phyloP scores from a whole-genome alignment of 2,888 invertebrate genomes.

The Andricus curvator region DNA sequence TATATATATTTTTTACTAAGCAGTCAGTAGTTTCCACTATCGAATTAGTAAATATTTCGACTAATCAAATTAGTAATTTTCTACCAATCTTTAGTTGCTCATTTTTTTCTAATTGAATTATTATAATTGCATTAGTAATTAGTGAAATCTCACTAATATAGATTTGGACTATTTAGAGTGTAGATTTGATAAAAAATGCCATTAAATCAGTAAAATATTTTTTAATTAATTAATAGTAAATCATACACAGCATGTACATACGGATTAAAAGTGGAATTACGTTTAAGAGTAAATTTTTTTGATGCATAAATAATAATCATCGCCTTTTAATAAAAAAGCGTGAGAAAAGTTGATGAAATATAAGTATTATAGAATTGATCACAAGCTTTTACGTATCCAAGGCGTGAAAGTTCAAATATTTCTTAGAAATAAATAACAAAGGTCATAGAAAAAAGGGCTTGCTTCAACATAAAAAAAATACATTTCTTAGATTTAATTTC shows the following conservation, averaged over 20 bases:
- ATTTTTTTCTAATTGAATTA: no score
- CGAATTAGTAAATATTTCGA: no score
- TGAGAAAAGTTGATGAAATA: not conserved
- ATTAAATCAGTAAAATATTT: no score
- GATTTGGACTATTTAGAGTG: no score
- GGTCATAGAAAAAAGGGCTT: not conserved
- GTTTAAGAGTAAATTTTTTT: not conserved
- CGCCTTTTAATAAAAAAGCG: not conserved
- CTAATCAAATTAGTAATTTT: no score
- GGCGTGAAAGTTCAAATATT: slow-evolving; percentile 10
- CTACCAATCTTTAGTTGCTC: no score
- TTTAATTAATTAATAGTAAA: not conserved
- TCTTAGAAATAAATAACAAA: not conserved
- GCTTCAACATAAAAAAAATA: not conserved
- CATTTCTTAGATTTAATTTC: slow-evolving; percentile 10
- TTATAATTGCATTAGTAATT: no score
- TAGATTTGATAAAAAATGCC: no score
- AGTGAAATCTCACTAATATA: no score
- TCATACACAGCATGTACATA: not conserved
- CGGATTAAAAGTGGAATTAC: not conserved
- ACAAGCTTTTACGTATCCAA: not conserved
- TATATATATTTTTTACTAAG: no score
- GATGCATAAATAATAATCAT: not conserved
- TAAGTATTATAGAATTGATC: not conserved
- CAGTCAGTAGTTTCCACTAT: no score